Evolutionary conservation across 2,113 vertebrate genomes (phyloP).

Genomic region (Miniopterus natalensis): DNA sequence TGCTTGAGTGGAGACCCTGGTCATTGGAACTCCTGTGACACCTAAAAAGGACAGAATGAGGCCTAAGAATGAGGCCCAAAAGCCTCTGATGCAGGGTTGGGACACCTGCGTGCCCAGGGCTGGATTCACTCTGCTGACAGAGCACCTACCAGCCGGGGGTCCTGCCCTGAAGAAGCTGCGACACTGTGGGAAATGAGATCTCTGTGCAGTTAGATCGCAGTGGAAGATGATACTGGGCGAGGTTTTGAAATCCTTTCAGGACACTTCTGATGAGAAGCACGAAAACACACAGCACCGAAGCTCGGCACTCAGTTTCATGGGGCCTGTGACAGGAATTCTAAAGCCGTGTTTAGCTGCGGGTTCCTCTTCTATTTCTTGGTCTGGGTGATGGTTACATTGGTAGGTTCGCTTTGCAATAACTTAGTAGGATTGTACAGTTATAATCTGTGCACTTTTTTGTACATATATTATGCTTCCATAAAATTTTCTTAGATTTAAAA

Average conservation of each 20-base stretch:
- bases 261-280: not conserved
- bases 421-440: not conserved
- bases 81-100: not conserved
- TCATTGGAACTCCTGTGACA: not conserved
- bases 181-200: not conserved
- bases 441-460: not conserved
- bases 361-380: not conserved
- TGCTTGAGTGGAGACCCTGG: not conserved
- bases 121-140: not conserved
- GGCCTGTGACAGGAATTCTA: not conserved
- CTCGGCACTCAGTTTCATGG: not conserved
- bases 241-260: not conserved
- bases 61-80: not conserved
- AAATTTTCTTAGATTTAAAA: not conserved
- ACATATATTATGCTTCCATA: not conserved
- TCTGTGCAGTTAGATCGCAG: not conserved
- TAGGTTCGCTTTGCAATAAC: not conserved
- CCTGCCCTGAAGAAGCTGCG: not conserved
- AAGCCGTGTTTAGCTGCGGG: not conserved
- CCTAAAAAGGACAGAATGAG: not conserved
- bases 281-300: not conserved
- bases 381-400: not conserved
- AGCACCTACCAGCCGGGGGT: not conserved
- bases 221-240: rapidly evolving
- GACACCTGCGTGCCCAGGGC: not conserved